Evolutionary conservation across 2,113 vertebrate genomes (phyloP), one percentile per base, ranked within the genome.

Genomic region (Varanus salvator): DNA sequence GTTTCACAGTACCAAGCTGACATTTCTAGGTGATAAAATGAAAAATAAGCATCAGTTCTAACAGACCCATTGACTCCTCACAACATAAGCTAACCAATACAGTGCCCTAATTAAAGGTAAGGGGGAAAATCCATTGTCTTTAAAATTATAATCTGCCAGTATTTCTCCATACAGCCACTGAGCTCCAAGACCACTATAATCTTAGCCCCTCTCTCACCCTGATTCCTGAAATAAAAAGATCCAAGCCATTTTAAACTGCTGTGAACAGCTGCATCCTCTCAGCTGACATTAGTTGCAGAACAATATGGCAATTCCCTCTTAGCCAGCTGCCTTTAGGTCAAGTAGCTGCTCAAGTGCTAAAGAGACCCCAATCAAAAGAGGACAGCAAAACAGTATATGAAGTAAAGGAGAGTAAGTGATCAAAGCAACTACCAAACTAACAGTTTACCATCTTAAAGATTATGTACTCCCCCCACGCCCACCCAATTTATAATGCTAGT

Each of bases 231-330:
- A 84, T 89, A 68, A 89, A 44, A 57, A 38, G n/a, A 6, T 66
- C 64, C 76, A 80, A 81, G 72, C 44, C 57, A 76, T 76, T 84
- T 89, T 89, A 84, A 44, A 84, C 38, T 84, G 64, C 60, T 86
- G 29, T 60, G 54, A 80, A 90, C 88, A 87, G 90, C 80, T 77
- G 23, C 72, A 84, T 48, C 90, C 50, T 87, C 50, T 77, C 74
- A 77, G 50, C 72, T 71, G 17, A n/a, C 34, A 54, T 81, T 78
- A 57, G 50, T 54, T 76, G 64, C 57, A n/a, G 31, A 64, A 80
- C 17, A 68, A 52, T 19, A 31, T 44, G 57, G 44, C 72, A 83
- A 57, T 50, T 74, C 27, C 27, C 12, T 84, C 23, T 77, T 66
- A 84, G n/a, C 50, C 78, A 87, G 74, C 31, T 84, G 80, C 44